phyloP scores from a whole-genome alignment of 37 sponge, comb jelly and placozoan species.

The Hormiphora californensis region DNA sequence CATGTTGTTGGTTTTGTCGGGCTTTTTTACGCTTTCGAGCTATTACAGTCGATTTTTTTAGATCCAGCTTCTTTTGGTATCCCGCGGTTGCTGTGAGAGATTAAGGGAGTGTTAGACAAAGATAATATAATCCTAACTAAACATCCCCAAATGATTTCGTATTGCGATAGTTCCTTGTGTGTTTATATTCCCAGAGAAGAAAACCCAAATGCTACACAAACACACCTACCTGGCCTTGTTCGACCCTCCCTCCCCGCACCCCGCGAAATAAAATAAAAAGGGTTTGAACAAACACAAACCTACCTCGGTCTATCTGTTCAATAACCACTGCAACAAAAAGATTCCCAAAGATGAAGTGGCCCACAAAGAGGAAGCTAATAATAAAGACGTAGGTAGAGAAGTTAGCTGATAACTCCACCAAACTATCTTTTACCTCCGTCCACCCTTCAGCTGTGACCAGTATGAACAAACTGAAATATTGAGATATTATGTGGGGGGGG shows the following conservation, averaged over 20 bases:
- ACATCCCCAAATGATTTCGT: too few species aligned
- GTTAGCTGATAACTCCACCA: not conserved
- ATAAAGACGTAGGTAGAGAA: not conserved
- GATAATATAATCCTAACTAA: too few species aligned
- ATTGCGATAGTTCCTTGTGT: too few species aligned
- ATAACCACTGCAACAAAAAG: conserved; percentile 47
- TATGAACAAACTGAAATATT: conserved; percentile 47
- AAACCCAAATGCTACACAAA: too few species aligned
- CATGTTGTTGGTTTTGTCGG: not conserved
- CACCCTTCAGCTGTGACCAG: conserved; percentile 46
- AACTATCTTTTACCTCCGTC: conserved; percentile 20
- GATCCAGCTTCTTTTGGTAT: conserved; percentile 33
- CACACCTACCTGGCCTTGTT: too few species aligned
- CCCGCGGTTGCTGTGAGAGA: conserved; percentile 31
- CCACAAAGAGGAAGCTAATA: conserved; percentile 20
- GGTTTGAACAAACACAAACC: not conserved
- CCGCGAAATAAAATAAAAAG: too few species aligned
- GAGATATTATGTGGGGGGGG: too few species aligned
- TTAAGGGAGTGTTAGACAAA: too few species aligned
- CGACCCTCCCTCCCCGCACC: too few species aligned
- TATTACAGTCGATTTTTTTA: conserved; percentile 18
- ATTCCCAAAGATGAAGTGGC: conserved; percentile 48
- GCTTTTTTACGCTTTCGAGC: conserved; percentile 32
- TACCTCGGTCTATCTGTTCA: conserved; percentile 43
- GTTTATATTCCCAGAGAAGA: too few species aligned